A percentile compares a stretch with the other conserved stretches of the same genome.
Conservation (phyloP, 2,113 vertebrate species). For the Butastur rufipennis region DNA sequence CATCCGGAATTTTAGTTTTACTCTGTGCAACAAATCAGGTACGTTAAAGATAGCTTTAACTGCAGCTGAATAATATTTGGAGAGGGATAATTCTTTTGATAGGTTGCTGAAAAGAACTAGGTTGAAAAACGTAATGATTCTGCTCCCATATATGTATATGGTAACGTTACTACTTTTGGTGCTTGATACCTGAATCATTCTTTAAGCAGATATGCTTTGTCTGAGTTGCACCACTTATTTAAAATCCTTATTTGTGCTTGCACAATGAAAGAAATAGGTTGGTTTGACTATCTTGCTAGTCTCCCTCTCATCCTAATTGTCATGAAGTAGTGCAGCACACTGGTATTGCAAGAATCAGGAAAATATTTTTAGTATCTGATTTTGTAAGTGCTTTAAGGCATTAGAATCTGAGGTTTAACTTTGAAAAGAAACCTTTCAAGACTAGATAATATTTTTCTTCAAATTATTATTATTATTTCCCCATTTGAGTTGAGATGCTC, state of each 20-base stretch:
- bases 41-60: background rate
- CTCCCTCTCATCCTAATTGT: background rate
- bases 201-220: background rate
- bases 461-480: background rate
- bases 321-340: background rate
- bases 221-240: background rate
- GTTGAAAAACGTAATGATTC: background rate
- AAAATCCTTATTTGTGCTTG: background rate
- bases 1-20: background rate
- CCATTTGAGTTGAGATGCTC: background rate
- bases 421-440: background rate
- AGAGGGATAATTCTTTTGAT: background rate
- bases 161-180: background rate
- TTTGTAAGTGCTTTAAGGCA: background rate
- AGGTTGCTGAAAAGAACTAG: background rate
- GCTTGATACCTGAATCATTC: background rate
- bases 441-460: background rate
- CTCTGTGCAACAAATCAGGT: background rate
- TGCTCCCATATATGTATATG: background rate
- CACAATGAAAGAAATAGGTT: background rate
- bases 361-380: background rate
- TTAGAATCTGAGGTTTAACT: background rate
- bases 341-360: background rate
- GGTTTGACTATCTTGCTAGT: background rate
- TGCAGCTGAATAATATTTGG: background rate